A percentile compares a stretch with the other conserved stretches of the same genome.
These are phyloP conservation scores for Chymomyza costata DNA, from an alignment of 1,140 invertebrate species.

Conservation along the genomic window DNA sequence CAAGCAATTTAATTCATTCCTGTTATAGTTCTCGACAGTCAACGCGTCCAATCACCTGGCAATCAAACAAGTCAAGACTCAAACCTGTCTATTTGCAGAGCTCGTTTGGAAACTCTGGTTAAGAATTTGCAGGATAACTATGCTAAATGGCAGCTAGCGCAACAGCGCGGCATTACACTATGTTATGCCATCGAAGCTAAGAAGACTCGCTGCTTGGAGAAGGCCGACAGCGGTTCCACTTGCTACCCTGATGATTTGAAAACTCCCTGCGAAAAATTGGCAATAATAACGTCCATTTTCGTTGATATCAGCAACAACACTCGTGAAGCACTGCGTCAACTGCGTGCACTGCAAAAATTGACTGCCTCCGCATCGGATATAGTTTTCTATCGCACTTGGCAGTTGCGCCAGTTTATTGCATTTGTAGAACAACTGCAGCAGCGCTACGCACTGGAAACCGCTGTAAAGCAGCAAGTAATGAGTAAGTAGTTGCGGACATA, in stretches of 20 bases:
- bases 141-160: conserved; percentile 61
- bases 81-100: conserved; percentile 37
- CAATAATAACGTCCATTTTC: conserved; percentile 57
- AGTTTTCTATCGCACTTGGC: conserved; percentile 55
- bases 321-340: conserved; percentile 37
- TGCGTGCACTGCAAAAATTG: conserved; percentile 37
- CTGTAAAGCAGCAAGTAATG: conserved; percentile 47
- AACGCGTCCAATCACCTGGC: conserved; percentile 19
- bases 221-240: background rate
- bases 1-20: background rate
- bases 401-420: conserved; percentile 45
- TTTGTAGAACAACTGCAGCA: conserved; percentile 42
- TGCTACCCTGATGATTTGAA: conserved; percentile 49
- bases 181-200: conserved; percentile 60
- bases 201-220: conserved; percentile 51
- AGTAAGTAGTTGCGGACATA: conserved; percentile 21
- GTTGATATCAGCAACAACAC: conserved; percentile 53
- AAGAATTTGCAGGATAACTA: conserved; percentile 51
- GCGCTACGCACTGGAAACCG: conserved; percentile 46
- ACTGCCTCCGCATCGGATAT: conserved; percentile 27
- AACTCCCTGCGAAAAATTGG: conserved; percentile 47
- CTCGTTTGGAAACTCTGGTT: conserved; percentile 33
- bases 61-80: conserved; percentile 36
- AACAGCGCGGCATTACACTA: conserved; percentile 51
- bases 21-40: conserved; percentile 36